Evolutionary conservation across 2,888 invertebrate genomes (phyloP), one percentile per base, ranked within the genome.

Genomic region (Lepas anatifera): DNA sequence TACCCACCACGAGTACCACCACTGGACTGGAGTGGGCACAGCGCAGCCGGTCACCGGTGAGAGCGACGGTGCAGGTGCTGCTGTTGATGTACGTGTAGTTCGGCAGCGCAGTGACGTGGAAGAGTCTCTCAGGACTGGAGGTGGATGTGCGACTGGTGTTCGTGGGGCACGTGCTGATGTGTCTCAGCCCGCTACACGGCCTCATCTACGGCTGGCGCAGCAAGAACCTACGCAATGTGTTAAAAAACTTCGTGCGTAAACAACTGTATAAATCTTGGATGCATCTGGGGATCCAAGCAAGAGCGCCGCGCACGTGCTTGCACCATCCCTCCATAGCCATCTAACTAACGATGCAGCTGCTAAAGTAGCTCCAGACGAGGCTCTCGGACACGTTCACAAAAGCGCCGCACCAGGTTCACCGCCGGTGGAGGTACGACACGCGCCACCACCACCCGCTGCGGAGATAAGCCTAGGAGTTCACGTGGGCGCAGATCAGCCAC

Each of bases 181-280:
- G 39, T 18, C 66, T 66, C 39, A 66, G 66, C 6, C 66, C 66
- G 13, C n/a, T 66, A 3, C 25, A 66, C 13, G 66, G 39, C 13
- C 66, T 66, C 25, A 58, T 58, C 32, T 58, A 58, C 35, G 58
- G 58, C 35, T 58, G 35, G 2, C 58, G 58, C 32, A 58, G 58
- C 58, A 58, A 58, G 35, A 58, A 58, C 58, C 18, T 58, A 35
- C 32, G 58, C 22, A 18, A 35, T 25, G 35, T 58, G 25, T 58
- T 58, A 32, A 58, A 58, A 39, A 37, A 66, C 66, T 58, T 58
- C 22, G 37, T 66, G 39, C 66, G 66, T 3, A 66, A 41, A 27
- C 66, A 41, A 25, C 66, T 66, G 66, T 66, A 39, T 25, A 37
- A 66, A 39, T 66, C 66, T 10, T 37, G 39, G 66, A 66, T 66